Evolutionary conservation across 2,888 invertebrate species (phyloP), one percentile per base, ranked within the genome.

Genomic region (Mesorhabditis belari): DNA sequence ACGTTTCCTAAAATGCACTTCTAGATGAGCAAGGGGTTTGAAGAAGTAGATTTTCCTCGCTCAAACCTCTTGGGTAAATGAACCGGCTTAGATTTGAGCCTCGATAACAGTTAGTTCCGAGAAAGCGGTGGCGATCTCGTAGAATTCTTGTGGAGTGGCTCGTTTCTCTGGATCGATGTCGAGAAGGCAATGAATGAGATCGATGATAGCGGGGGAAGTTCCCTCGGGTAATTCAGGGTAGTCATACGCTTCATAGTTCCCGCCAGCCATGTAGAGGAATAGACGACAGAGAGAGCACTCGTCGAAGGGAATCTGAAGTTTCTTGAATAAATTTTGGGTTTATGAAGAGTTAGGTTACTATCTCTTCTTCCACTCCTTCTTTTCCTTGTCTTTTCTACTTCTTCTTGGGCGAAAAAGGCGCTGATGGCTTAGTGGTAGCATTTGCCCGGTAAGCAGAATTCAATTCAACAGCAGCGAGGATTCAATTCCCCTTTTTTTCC

Each of bases 161-260:
- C 78, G 67, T 55, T 66, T 66, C 52, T 63, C 49, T 17, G 71
- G 64, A 54, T 78, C 74, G 35, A 78, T 70, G 58, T 77, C 74
- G 9, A 78, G 69, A 25, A 78, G 71, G 1, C 71, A 69, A 51
- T 68, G 68, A 25, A 78, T 70, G 12, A 79, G 60, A 5, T 60
- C 58, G 4, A 58, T 57, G 12, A 75, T 64, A 49, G 69, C 65
- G 25, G 62, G 56, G 29, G 58, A 60, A 17, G 73, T 65, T 44
- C 67, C 63, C 50, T 65, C 64, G 23, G 77, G 76, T 17, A 78
- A 61, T 49, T 74, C 72, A 4, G 77, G 78, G 1, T 64, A 67
- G 51, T 79, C 77, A 63, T 79, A 80, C 53, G 77, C 80, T 52
- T 77, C 77, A 58, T 72, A 80, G 60, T 80, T 80, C 35, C 60